These are phyloP conservation scores for Muricea muricata DNA, from an alignment of 92 coral and sea anemone genomes.

Conservation along the genomic window DNA sequence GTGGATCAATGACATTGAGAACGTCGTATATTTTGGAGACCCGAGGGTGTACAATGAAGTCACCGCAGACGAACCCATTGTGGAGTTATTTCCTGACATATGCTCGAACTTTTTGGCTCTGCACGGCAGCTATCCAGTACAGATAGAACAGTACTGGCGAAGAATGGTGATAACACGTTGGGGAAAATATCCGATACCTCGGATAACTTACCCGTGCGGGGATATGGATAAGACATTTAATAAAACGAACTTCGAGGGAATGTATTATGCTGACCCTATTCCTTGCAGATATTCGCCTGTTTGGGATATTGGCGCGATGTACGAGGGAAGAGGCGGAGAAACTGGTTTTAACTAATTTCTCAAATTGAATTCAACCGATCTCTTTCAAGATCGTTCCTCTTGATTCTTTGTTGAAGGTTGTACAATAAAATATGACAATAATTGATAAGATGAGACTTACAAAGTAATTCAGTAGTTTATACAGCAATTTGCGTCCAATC, in stretches of 20 bases:
- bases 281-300: background rate
- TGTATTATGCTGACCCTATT: slow-evolving; percentile 12
- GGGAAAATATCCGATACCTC: slow-evolving; percentile 4
- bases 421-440: no score
- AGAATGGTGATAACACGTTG: no score
- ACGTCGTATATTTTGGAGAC: slow-evolving; percentile 85
- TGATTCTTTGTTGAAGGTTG: no score
- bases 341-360: no score
- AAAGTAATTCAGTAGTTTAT: no score
- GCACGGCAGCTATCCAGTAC: slow-evolving; percentile 92
- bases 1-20: slow-evolving; percentile 86
- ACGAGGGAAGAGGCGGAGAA: background rate
- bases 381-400: no score
- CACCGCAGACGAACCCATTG: slow-evolving; percentile 74
- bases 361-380: no score
- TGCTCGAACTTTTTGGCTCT: slow-evolving; percentile 78
- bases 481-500: no score
- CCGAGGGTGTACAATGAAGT: slow-evolving; percentile 82
- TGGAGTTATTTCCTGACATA: slow-evolving; percentile 62
- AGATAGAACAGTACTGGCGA: slow-evolving; percentile 76
- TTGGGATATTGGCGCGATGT: slow-evolving; percentile 13
- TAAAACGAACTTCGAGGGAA: background rate
- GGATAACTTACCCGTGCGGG: slow-evolving; percentile 24
- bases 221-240: slow-evolving; percentile 11
- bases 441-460: no score